Evolutionary conservation across 2,113 vertebrate genomes (phyloP), one percentile per base, ranked within the genome.

Genomic region (Corydoras sp.): DNA sequence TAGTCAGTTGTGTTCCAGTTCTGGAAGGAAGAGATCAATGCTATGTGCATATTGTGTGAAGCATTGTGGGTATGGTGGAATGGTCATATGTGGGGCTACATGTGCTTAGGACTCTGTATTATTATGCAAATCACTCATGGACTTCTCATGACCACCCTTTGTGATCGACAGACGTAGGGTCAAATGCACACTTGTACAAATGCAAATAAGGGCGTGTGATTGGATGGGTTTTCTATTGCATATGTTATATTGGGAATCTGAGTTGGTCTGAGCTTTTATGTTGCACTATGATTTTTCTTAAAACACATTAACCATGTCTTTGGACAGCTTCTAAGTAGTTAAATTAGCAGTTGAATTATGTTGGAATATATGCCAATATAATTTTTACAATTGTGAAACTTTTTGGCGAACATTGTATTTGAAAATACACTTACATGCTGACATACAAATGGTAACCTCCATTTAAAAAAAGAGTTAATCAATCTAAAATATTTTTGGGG

Each of bases 121-220:
- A 55, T 80, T 51, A 79, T 78, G 77, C 59, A 81, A 77, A 77
- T 32, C 49, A 29, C 54, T 55, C 61, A 31, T 69, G 54, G 48
- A 55, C 62, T 50, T 65, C 62, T 76, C 65, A 69, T 74, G 60
- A 69, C 50, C 35, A 59, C 13, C 18, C 61, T 74, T 75, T 80
- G 62, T 75, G 51, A 32, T 58, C 64, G 71, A 24, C 60, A 73
- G 60, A 68, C 15, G 35, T 55, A 43, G 8, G 68, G 78, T 74
- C 76, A 74, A 10, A 48, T 56, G 62, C 58, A 59, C 18, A 56
- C 14, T 11, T 43, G 63, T 73, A 72, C 65, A 77, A 64, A 79
- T 77, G 77, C 66, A 69, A 75, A 79, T 70, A 65, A 4, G 18
- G 54, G 58, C 50, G 51, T 68, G 67, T 35, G 71, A 58, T 76